Conservation (phyloP, 2,113 vertebrate genomes). For the Sitta europaea region DNA sequence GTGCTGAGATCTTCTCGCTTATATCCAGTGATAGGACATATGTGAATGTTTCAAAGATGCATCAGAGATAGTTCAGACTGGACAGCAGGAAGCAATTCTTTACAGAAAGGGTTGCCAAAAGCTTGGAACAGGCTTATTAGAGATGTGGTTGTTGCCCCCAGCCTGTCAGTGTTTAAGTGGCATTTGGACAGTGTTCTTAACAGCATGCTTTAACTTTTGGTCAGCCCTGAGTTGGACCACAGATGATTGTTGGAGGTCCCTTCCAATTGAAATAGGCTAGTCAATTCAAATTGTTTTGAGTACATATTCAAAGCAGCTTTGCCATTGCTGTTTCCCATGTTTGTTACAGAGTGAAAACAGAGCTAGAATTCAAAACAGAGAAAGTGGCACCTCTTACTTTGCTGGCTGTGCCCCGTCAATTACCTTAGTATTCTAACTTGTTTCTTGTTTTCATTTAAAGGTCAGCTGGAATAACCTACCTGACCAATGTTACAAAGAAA, state of each 20-base stretch:
- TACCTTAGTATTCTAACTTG: neutral
- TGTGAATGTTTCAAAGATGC: neutral
- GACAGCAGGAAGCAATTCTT: neutral
- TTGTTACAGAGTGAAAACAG: neutral
- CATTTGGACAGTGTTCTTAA: neutral
- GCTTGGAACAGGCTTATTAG: neutral
- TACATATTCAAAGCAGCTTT: neutral
- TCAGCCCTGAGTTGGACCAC: neutral
- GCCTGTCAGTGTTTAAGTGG: neutral
- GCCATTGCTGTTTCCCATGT: neutral
- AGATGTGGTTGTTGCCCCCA: neutral
- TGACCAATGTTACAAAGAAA: neutral
- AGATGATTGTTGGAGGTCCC: accelerated
- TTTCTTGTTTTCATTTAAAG: neutral
- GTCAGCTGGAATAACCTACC: neutral
- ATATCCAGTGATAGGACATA: accelerated
- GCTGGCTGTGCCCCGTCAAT: neutral
- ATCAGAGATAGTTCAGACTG: neutral
- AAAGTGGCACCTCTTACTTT: neutral
- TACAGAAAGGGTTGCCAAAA: neutral
- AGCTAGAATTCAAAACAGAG: neutral
- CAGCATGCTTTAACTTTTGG: neutral
- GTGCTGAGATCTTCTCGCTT: neutral
- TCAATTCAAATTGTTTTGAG: neutral
- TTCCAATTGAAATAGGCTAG: neutral